A percentile compares a stretch with the other conserved stretches of the same genome.
These are phyloP conservation scores for Phyto melanocephala DNA, from an alignment of 2,888 invertebrate genomes.

Conservation along the genomic window DNA sequence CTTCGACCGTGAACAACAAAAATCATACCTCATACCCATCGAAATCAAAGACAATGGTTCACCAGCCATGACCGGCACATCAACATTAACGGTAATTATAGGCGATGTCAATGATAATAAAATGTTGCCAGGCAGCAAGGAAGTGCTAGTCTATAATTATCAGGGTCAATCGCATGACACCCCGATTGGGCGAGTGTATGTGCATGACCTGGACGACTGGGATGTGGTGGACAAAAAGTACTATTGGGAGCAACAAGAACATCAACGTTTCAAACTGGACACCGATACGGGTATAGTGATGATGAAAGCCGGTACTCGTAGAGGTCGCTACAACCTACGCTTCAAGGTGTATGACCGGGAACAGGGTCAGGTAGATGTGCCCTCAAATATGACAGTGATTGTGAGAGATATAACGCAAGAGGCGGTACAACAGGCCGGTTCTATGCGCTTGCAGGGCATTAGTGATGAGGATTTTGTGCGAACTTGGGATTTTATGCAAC, in stretches of 20 bases:
- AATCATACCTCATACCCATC: constrained; percentile 96
- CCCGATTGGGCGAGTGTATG: constrained; percentile 95
- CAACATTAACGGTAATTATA: constrained; percentile 95
- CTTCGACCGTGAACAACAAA: constrained; percentile 96
- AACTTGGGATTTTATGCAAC: constrained; percentile 94
- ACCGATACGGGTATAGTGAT: constrained; percentile 95
- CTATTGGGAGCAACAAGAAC: constrained; percentile 92
- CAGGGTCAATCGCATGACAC: constrained; percentile 93
- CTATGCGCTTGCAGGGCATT: constrained; percentile 93
- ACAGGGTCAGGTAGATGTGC: constrained; percentile 95
- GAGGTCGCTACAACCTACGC: constrained; percentile 89
- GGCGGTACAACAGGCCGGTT: constrained; percentile 96
- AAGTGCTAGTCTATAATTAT: constrained; percentile 98
- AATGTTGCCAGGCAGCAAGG: constrained; percentile 97
- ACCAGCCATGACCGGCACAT: constrained; percentile 96
- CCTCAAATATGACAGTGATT: constrained; percentile 95
- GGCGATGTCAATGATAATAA: constrained; percentile 99
- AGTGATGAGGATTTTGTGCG: constrained; percentile 97
- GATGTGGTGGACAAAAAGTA: constrained; percentile 98
- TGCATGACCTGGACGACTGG: constrained; percentile 99
- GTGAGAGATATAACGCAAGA: constrained; percentile 96
- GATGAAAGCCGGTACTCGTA: constrained; percentile 94
- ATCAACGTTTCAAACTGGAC: constrained; percentile 91
- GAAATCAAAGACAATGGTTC: constrained; percentile 98
- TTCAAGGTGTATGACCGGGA: constrained; percentile 95